Conservation (phyloP, 2,888 invertebrate genomes). For the Brenthis ino region DNA sequence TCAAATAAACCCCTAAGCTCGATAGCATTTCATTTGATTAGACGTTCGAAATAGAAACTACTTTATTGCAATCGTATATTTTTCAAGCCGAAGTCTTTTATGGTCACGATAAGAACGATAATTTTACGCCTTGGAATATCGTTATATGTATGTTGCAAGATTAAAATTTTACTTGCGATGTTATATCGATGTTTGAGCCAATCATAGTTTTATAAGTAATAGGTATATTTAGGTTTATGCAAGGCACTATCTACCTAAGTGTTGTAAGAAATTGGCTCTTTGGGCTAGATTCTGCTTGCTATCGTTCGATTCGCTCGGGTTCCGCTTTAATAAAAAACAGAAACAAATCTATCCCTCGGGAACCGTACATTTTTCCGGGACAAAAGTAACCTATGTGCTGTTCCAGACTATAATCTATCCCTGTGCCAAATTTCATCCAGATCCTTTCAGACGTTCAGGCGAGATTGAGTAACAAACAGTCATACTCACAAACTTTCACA, state of each 20-base stretch:
- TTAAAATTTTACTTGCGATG: constrained; percentile 12
- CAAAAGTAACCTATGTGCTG: too few relatives aligned
- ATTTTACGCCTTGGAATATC: constrained; percentile 69
- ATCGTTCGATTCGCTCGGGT: too few relatives aligned
- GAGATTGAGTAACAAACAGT: too few relatives aligned
- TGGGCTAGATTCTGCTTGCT: too few relatives aligned
- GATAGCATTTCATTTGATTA: constrained; percentile 46
- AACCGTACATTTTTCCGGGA: too few relatives aligned
- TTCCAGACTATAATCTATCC: too few relatives aligned
- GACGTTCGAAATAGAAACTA: constrained; percentile 16
- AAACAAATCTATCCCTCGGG: too few relatives aligned
- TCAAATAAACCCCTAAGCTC: constrained; percentile 47
- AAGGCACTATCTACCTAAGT: not conserved
- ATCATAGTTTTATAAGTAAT: not conserved
- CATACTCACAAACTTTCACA: too few relatives aligned
- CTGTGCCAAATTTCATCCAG: too few relatives aligned
- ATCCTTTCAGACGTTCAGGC: too few relatives aligned
- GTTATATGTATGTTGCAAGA: constrained; percentile 42
- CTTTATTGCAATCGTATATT: constrained; percentile 53
- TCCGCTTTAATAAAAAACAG: too few relatives aligned
- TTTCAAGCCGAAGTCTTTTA: constrained; percentile 60
- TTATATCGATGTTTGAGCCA: not conserved
- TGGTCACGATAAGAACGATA: constrained; percentile 66
- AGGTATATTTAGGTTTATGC: not conserved
- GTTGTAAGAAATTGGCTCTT: too few relatives aligned